Evolutionary conservation across 1,140 invertebrate genomes (phyloP), one percentile per base, ranked within the genome.

Genomic region (Drosophila lacertosa): DNA sequence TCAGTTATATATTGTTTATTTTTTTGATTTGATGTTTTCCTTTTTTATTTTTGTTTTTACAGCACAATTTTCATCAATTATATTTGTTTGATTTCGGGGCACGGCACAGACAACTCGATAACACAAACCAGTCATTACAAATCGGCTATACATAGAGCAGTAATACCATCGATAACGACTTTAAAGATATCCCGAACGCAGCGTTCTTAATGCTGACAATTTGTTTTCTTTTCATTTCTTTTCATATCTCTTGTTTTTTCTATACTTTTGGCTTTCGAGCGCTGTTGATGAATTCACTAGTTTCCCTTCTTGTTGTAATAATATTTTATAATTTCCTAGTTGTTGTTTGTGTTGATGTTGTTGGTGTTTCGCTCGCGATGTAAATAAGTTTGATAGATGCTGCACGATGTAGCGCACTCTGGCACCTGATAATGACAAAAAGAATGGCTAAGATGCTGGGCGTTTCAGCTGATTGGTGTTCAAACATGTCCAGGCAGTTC

Each of bases 251-350:
- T 62, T 47, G n/a, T 24, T 35, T 57, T 76, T 22, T 51, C 5
- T n/a, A n/a, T n/a, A n/a, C n/a, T 55, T 53, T 42, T 68, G 42
- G 74, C 59, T 69, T 72, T 71, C 67, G 67, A 70, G 68, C 67
- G 55, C 66, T 84, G 70, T 74, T 73, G 67, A 76, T 44, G 76
- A 78, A 70, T 84, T 83, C 75, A 74, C 80, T 84, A 84, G 81
- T 86, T 86, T 81, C 77, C 74, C 40, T 74, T 66, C 60, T 60
- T 55, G 20, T 40, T 86, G 72, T 88, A 67, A 65, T 81, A 67
- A 54, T 83, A 77, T 78, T 76, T 77, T 77, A 88, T 88, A 88
- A 89, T 88, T 88, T 88, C 77, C 82, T 88, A 88, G 83, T 86
- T 82, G 74, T 73, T 68, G 59, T 80, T 77, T 62, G 57, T 59